Base-by-base conservation (phyloP, 1,140 invertebrate species). In the Anagrus nilaparvatae region DNA sequence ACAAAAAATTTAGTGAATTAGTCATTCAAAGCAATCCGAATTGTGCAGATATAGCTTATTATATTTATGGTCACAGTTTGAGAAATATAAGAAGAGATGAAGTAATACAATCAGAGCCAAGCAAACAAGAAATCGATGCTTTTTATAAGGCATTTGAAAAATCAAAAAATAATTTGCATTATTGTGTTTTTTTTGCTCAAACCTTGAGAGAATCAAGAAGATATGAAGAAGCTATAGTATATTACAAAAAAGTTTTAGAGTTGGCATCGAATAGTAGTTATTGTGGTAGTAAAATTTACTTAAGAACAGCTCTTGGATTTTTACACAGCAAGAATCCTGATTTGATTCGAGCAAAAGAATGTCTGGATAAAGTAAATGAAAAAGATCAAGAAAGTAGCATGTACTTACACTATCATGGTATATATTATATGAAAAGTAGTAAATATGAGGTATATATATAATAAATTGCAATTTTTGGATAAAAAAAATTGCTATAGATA, bases 31-130 rank as follows among this genome's bases (percentile, higher is more conserved):
- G 17, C 8, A 41, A 41, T 25, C 8, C 20, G 5, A 13, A 34
- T n/a, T 41, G 21, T 17, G n/a, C n/a, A n/a, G 31, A 33, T 24
- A 1, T 41, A 12, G 32, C 5, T 4, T 13, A 41, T 18, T 41
- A 33, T 13, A 41, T 41, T 25, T 24, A 33, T 9, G 40, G 20
- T 5, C 32, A 41, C 16, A 41, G 34, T 41, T 13, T 41, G 14
- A 20, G 40, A 5, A n/a, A 31, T 10, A 24, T 33, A n/a, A 32
- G 40, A 19, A 8, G 40, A 19, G 31, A 34, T 13, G 3, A 2
- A 4, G 23, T 29, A 8, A 12, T 34, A 4, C 18, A 19, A 8
- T n/a, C 40, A 7, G 10, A 20, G 2, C 40, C 40, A 1, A 5
- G 3, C 3, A 4, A 27, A 3, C 31, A 42, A 17, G 40, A 42